A percentile compares a stretch with the other conserved stretches of the same genome.
Conservation (phyloP, 2,797 vertebrate genomes). For the Cetoscarus ocellatus region DNA sequence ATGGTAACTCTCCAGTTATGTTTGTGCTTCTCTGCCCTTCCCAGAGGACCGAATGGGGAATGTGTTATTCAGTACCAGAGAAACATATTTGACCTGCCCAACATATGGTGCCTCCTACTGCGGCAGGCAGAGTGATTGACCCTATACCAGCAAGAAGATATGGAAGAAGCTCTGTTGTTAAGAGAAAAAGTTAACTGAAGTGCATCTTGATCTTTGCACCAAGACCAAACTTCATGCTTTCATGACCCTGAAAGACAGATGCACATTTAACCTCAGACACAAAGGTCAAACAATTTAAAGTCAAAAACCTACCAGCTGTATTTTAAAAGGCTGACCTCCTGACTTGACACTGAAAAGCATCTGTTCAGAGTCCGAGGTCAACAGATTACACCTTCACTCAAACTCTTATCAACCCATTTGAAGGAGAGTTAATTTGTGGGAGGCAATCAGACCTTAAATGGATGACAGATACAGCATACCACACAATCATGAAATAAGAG, state of each 20-base stretch:
- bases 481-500: no score
- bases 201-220: slow-evolving; percentile 3
- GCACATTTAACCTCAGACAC: slow-evolving; percentile 21
- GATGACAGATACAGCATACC: not conserved
- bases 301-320: slow-evolving; percentile 6
- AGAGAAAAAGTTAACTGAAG: not conserved
- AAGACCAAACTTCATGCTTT: slow-evolving; percentile 3
- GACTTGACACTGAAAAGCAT: not conserved
- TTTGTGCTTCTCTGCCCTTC: slow-evolving; percentile 16
- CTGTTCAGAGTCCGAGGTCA: not conserved
- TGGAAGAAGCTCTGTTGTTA: slow-evolving; percentile 3
- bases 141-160: slow-evolving; percentile 6
- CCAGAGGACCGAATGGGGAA: slow-evolving; percentile 5
- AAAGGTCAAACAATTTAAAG: not conserved
- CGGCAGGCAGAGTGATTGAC: slow-evolving; percentile 16
- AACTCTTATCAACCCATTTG: slow-evolving; percentile 4
- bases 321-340: slow-evolving; percentile 28
- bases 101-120: slow-evolving; percentile 12
- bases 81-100: slow-evolving; percentile 25
- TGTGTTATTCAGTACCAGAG: slow-evolving; percentile 26
- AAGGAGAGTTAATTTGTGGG: not conserved
- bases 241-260: slow-evolving; percentile 19
- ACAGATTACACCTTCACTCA: not conserved
- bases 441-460: not conserved
- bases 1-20: slow-evolving; percentile 11